Base-by-base conservation (phyloP, 2,888 invertebrate genomes). In the Doris montereyensis region DNA sequence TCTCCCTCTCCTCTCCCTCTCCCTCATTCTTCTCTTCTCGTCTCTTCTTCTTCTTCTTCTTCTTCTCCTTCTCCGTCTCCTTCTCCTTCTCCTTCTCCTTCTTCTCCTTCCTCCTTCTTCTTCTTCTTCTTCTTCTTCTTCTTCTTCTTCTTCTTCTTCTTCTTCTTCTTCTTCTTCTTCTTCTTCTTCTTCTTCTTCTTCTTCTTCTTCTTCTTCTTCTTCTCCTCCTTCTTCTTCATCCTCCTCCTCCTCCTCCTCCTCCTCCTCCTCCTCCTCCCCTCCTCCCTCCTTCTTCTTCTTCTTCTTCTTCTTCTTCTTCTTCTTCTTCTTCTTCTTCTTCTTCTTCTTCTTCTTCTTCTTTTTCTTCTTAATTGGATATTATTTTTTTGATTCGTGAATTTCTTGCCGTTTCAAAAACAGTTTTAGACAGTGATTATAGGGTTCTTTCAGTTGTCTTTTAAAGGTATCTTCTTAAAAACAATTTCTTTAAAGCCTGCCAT, bases 91-190 rank as follows among this genome's bases (percentile, higher is more conserved):
- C 34, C 70, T 70, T 70, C 70, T 70, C 34, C 70, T 70, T 70
- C 70, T 70, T 70, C 70, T 70, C 34, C 70, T 70, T 70, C 70
- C 34, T 70, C 70, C 34, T 70, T 70, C 70, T 70, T 70, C 70
- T 70, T 70, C 70, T 70, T 70, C 70, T 70, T 70, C 70, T 70
- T 70, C 70, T 70, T 70, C 70, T 70, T 70, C 32, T 70, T 70
- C 70, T 70, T 70, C 32, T 70, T 70, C 70, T 70, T 70, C 70
- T 70, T 70, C 70, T 70, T 70, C 70, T 70, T 70, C 70, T 70
- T 70, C 70, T 70, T 70, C 70, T 70, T 70, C 70, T 70, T 70
- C 70, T 70, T 70, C 70, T 70, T 70, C 70, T 70, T 70, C 70
- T 70, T 70, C 70, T 70, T 70, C 70, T 70, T 70, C 70, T 70